phyloP scores from a whole-genome alignment of 2,113 vertebrate species.

The Rhodinocichla rosea region DNA sequence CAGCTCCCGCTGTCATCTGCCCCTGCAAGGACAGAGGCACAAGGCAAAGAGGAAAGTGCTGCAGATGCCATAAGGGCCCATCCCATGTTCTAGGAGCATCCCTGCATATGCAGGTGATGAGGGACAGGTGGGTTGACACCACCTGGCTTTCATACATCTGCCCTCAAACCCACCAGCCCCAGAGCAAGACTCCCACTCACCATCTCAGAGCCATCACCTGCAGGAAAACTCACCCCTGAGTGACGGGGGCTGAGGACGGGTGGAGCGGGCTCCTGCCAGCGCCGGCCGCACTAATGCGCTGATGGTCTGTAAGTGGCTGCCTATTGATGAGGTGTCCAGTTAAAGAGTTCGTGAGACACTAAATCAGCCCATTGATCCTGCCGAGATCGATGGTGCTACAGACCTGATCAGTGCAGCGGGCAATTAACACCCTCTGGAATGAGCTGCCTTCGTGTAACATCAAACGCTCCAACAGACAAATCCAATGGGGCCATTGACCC shows the following conservation, averaged over 20 bases:
- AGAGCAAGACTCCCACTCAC: fast-evolving
- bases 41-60: neutral
- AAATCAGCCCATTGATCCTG: slow-evolving; percentile 86
- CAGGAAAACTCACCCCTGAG: slow-evolving; percentile 47
- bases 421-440: slow-evolving; percentile 75
- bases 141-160: fast-evolving
- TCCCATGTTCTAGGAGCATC: neutral
- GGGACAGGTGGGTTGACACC: fast-evolving
- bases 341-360: slow-evolving; percentile 84
- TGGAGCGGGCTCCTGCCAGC: neutral
- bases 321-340: slow-evolving; percentile 84
- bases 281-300: neutral
- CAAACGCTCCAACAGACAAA: slow-evolving; percentile 71
- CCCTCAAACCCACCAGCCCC: neutral
- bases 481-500: slow-evolving; percentile 66
- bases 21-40: neutral
- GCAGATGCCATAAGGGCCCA: fast-evolving
- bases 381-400: slow-evolving; percentile 81
- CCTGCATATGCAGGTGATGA: fast-evolving
- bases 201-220: neutral
- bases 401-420: slow-evolving; percentile 71
- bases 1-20: neutral
- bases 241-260: neutral
- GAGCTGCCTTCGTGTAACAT: slow-evolving; percentile 70
- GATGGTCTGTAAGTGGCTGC: slow-evolving; percentile 75